Evolutionary conservation across 37 sponge, comb jelly and placozoan genomes (phyloP).

Genomic region (Agelas oroides): DNA sequence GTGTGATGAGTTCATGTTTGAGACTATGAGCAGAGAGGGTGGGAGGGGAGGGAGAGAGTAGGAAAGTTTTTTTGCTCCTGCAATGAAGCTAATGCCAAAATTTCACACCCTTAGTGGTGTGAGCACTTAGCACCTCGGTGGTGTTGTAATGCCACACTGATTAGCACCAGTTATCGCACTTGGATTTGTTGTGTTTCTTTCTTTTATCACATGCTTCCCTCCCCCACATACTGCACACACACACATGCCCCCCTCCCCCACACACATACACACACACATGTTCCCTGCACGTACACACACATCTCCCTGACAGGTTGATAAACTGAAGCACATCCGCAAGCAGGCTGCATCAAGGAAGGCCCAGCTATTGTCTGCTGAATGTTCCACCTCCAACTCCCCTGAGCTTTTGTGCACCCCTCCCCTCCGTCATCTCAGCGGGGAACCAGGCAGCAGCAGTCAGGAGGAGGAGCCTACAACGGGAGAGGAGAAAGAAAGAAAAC

Average conservation of each 20-base stretch:
- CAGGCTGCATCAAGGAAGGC: constrained; percentile 62
- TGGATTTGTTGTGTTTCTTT: too few species aligned
- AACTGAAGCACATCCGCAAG: constrained; percentile 53
- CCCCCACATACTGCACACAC: not conserved
- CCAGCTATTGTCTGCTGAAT: constrained; percentile 38
- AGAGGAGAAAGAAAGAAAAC: not conserved
- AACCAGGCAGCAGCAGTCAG: not conserved
- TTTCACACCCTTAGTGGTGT: too few species aligned
- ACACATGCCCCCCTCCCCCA: not conserved
- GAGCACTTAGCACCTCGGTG: too few species aligned
- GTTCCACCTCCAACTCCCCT: constrained; percentile 39
- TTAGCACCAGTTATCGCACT: too few species aligned
- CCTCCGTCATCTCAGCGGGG: not conserved
- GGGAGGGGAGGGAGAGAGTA: too few species aligned
- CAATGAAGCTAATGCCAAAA: too few species aligned
- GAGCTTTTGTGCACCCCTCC: not conserved
- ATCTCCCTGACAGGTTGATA: constrained; percentile 21
- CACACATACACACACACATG: not conserved
- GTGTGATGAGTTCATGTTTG: too few species aligned
- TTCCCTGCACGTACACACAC: not conserved
- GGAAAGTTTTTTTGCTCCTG: too few species aligned
- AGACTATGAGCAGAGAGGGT: too few species aligned
- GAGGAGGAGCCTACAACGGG: not conserved
- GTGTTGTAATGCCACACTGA: too few species aligned
- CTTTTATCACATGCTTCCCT: too few species aligned